These are phyloP conservation scores for Catocala fraxini DNA, from an alignment of 2,888 invertebrate species.

Conservation along the genomic window DNA sequence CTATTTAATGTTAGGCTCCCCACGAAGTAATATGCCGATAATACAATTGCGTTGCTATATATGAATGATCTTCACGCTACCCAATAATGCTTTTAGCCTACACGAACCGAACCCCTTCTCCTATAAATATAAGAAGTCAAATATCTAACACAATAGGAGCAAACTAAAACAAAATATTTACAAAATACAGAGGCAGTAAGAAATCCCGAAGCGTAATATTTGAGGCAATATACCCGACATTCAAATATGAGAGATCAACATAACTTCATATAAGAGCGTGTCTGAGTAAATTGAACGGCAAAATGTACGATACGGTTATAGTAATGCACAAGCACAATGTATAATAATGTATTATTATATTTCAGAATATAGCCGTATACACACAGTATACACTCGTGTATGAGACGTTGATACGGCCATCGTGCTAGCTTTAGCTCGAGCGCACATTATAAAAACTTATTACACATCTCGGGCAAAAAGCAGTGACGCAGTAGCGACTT, in stretches of 20 bases:
- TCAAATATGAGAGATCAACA: constrained; percentile 47
- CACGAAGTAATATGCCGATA: too few species aligned
- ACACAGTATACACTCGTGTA: background rate
- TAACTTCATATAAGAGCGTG: constrained; percentile 37
- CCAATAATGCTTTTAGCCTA: too few species aligned
- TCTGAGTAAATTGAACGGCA: constrained; percentile 45
- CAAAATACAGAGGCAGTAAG: constrained; percentile 22
- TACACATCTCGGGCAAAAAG: background rate
- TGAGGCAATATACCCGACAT: constrained; percentile 35
- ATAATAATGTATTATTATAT: background rate
- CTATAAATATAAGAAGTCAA: background rate
- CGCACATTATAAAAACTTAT: background rate
- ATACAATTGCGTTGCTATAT: too few species aligned
- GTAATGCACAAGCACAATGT: constrained; percentile 25
- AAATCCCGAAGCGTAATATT: constrained; percentile 31
- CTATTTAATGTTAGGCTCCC: too few species aligned
- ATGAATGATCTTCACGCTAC: too few species aligned
- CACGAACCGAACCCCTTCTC: too few species aligned
- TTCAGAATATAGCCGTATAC: background rate
- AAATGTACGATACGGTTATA: constrained; percentile 32
- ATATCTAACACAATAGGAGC: constrained; percentile 5
- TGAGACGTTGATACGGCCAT: background rate
- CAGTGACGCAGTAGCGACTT: too few species aligned
- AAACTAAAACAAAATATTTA: constrained; percentile 12
- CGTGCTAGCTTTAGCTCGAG: background rate